These are phyloP conservation scores for Gasterosteus aculeatus DNA, from an alignment of 2,113 vertebrate genomes.

Conservation along the genomic window DNA sequence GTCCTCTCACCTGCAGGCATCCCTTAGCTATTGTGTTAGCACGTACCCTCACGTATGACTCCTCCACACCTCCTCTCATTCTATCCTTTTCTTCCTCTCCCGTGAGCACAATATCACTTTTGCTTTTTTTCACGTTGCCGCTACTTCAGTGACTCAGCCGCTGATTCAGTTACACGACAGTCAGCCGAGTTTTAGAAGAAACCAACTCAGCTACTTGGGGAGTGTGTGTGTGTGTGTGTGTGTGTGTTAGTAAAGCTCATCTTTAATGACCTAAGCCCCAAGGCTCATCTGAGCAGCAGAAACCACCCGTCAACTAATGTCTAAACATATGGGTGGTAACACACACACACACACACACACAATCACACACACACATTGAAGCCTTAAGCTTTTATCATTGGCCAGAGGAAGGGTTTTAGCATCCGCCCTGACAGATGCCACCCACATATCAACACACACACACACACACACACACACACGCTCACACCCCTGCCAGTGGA, in stretches of 20 bases:
- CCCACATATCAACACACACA: conserved; percentile 40
- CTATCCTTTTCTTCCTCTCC: neutral
- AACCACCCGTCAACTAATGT: conserved; percentile 67
- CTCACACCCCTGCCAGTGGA: conserved; percentile 10
- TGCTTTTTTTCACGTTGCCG: conserved; percentile 37
- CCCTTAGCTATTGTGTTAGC: neutral
- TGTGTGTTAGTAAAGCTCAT: conserved; percentile 53
- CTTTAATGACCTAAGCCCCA: conserved; percentile 69
- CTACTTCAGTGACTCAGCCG: conserved; percentile 34
- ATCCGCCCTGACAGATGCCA: conserved; percentile 57
- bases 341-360: conserved; percentile 22
- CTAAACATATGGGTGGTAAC: conserved; percentile 59
- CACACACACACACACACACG: conserved; percentile 24
- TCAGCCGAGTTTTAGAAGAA: conserved; percentile 51
- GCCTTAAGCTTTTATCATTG: conserved; percentile 65
- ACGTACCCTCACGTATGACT: neutral
- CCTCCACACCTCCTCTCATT: neutral
- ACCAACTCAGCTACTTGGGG: conserved; percentile 64
- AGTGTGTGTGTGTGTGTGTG: conserved; percentile 19
- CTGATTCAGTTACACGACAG: conserved; percentile 46
- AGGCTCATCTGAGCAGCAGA: conserved; percentile 69
- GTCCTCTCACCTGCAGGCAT: neutral
- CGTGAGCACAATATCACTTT: conserved; percentile 32
- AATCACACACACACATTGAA: conserved; percentile 13
- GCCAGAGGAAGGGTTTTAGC: conserved; percentile 65